Evolutionary conservation across 23 tunicate species (phyloP).

Genomic region (Styela plicata): DNA sequence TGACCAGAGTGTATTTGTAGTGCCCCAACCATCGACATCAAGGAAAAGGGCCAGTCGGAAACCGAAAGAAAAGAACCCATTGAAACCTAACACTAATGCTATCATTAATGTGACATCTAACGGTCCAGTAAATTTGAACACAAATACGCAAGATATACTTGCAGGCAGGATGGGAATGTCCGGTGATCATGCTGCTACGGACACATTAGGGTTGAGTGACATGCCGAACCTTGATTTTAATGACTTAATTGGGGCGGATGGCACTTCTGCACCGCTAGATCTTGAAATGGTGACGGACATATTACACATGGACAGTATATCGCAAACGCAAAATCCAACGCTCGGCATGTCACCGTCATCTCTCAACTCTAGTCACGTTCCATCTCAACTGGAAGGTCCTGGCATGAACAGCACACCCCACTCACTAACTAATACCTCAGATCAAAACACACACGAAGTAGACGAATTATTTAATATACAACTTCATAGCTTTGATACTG

Average conservation of each 20-base stretch:
- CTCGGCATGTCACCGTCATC: constrained; percentile 27
- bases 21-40: constrained; percentile 31
- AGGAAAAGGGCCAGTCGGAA: constrained; percentile 37
- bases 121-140: constrained; percentile 5
- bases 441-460: constrained; percentile 37
- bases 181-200: not conserved
- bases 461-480: constrained; percentile 75
- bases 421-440: not conserved
- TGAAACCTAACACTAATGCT: constrained; percentile 19
- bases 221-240: constrained; percentile 13
- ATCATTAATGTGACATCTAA: not conserved
- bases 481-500: constrained; percentile 54
- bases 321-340: not conserved
- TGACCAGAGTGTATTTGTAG: constrained; percentile 21
- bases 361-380: constrained; percentile 10
- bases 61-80: constrained; percentile 53
- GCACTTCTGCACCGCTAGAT: constrained; percentile 1
- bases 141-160: not conserved
- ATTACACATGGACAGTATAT: constrained; percentile 11
- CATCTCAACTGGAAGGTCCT: constrained; percentile 49
- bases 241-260: constrained; percentile 28
- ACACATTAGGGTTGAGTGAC: constrained; percentile 17
- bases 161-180: not conserved
- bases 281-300: constrained; percentile 54
- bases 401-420: constrained; percentile 38